Base-by-base conservation (phyloP, 2,888 invertebrate species). In the Trichogramma evanescens region DNA sequence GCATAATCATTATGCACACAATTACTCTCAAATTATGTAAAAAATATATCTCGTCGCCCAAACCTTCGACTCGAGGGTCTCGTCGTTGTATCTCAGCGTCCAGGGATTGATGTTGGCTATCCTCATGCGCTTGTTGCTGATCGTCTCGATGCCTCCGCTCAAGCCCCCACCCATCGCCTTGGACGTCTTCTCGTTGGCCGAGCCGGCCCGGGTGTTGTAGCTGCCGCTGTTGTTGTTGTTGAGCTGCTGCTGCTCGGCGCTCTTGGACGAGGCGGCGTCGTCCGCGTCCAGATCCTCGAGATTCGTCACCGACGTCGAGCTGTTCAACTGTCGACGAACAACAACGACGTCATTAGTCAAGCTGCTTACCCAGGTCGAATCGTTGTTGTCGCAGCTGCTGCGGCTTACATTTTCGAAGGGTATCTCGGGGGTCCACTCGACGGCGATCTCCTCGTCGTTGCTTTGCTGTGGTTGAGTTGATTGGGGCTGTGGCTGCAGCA, bases 381-480 rank as follows among this genome's bases (percentile, higher is more conserved):
- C 26, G 26, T 26, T 2, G 13, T 13, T 1, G 26, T 26, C 26
- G 26, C 26, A 3, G 8, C 7, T 45, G 7, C 8, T 45, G 71
- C n/a, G n/a, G n/a, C 81, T 79, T 81, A 93, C 93, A 79, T 93
- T 92, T 80, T 90, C 89, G 75, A 94, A 94, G 1, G 93, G 94
- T 76, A 93, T 91, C 80, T 94, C 94, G 0, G 94, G 93, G 38
- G 87, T 92, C 93, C 93, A 94, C 70, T 92, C 91, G 0, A 88
- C 86, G 1, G 87, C 87, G 60, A 85, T 84, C 69, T 91, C 91
- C 48, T 92, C 92, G 40, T 92, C 91, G 1, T 66, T 26, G 26
- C 26, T 26, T 26, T 26, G 26, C 26, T 26, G 26, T 3, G 26
- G 26, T 2, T 26, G 26, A 0, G 26, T 26, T 2, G 26, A 26